Base-by-base conservation (phyloP, 2,888 invertebrate species). In the Xylophagus ater region DNA sequence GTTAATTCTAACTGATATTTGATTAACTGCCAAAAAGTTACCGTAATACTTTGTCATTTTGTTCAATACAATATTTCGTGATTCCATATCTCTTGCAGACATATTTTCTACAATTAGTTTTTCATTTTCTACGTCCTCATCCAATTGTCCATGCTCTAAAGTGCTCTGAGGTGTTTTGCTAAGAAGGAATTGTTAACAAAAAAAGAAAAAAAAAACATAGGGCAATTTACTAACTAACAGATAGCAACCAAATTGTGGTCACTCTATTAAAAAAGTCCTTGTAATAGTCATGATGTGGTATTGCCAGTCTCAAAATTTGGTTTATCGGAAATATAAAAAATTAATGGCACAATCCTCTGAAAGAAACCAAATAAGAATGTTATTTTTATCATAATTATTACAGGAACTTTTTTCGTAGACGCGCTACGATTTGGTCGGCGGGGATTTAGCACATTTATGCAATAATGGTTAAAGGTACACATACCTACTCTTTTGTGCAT, bases 11-110 rank as follows among this genome's bases (percentile, higher is more conserved):
- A 75, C 65, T 3, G 75, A 79, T 4, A 85, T 66, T 50, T 81
- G 79, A 57, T 87, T 78, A 0, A 93, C 92, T 1, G 89, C 90
- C 37, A 80, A 59, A 44, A 83, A 71, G 0, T 70, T 69, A 6
- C 74, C 76, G 54, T 89, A 90, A 55, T 72, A 76, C 60, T 90
- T 90, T 14, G 80, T 74, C 8, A 90, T 67, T 44, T 72, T 69
- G 44, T 72, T 72, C 9, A 81, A 57, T 1, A 80, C 73, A 4
- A 83, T 57, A 32, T 70, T 73, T 49, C 73, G 67, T 0, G 55
- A 51, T 1, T 51, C 32, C 12, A 71, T 53, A 12, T 67, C 63
- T 1, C 53, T 21, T 6, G 50, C 38, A 2, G 66, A 52, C 48
- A 70, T 61, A 6, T 53, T 53, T 10, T 59, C 50, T 4, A 75